Base-by-base conservation (phyloP, 2,888 invertebrate species). In the Drosophila prolongata region DNA sequence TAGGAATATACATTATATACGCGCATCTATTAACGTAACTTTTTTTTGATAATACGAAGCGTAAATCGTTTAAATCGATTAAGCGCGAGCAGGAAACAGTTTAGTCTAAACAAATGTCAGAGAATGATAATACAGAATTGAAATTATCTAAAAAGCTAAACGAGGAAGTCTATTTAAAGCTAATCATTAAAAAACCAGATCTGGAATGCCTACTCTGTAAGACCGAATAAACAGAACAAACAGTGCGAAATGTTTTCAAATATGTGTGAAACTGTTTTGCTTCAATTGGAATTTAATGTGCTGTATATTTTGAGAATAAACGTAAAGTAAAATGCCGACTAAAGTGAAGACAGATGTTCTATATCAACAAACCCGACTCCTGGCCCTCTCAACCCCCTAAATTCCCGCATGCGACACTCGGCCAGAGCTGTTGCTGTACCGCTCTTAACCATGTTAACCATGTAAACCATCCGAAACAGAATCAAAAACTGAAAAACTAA, bases 11-110 rank as follows among this genome's bases (percentile, higher is more conserved):
- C 37, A 24, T 13, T 53, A 68, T 40, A 67, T 30, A 69, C 42
- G 46, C 49, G 64, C 43, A 57, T 10, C 59, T 55, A 58, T 35
- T 56, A 65, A 38, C 24, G 61, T 58, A 42, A 58, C 49, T 68
- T 65, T 65, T 65, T 65, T 64, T 64, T 64, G 35, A 53, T 66
- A 64, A 68, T 46, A 44, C 69, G 38, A 30, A 30, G 37, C 44
- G 70, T 65, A 54, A 44, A 65, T 4, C 54, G 69, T 65, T 69
- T 54, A 69, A 52, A 30, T 60, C 60, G 59, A 58, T 13, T 58
- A 53, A 13, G 16, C 44, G 16, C 34, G 42, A 47, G 30, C n/a
- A 42, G 57, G 35, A 30, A 37, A 34, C 34, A 34, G 1, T 30
- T 34, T 43, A 27, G 35, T 24, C n/a, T 37, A 37, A 56, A 56